A percentile compares a stretch with the other conserved stretches of the same genome.
phyloP scores from a whole-genome alignment of 2,888 invertebrate genomes.

The Netelia melanura region DNA sequence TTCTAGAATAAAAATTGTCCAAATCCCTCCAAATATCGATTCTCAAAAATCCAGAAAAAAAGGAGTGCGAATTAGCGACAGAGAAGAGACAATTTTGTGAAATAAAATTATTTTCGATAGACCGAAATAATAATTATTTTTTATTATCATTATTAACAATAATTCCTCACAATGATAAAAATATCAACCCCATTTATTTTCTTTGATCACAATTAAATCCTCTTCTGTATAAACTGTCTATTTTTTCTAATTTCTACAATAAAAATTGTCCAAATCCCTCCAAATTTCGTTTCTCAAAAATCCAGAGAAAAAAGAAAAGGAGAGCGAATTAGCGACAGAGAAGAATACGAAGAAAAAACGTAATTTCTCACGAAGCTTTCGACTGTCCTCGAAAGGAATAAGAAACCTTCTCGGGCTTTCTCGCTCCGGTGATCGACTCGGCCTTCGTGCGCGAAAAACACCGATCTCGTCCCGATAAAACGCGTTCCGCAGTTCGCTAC shows the following conservation, averaged over 20 bases:
- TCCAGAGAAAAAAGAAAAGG: neutral
- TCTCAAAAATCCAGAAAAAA: neutral
- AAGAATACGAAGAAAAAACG: neutral
- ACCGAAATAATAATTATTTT: no score
- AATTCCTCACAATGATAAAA: no score
- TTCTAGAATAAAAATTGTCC: neutral
- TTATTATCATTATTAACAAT: no score
- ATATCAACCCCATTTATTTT: neutral
- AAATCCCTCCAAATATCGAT: neutral
- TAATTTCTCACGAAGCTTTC: conserved; percentile 56
- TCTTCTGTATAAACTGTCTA: neutral
- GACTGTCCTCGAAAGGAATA: conserved; percentile 53
- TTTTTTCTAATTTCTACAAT: neutral
- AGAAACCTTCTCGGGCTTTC: conserved; percentile 61
- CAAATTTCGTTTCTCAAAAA: neutral
- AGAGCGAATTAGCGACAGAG: neutral
- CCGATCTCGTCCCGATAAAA: conserved; percentile 65
- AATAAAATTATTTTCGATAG: no score
- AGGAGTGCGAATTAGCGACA: neutral
- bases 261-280: neutral
- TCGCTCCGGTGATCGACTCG: conserved; percentile 66
- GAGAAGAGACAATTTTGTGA: no score
- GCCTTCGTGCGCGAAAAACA: conserved; percentile 64
- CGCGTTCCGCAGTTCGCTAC: conserved; percentile 32
- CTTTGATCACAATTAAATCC: neutral